Evolutionary conservation across 2,888 invertebrate species (phyloP).

Genomic region (Hylaea fasciaria): DNA sequence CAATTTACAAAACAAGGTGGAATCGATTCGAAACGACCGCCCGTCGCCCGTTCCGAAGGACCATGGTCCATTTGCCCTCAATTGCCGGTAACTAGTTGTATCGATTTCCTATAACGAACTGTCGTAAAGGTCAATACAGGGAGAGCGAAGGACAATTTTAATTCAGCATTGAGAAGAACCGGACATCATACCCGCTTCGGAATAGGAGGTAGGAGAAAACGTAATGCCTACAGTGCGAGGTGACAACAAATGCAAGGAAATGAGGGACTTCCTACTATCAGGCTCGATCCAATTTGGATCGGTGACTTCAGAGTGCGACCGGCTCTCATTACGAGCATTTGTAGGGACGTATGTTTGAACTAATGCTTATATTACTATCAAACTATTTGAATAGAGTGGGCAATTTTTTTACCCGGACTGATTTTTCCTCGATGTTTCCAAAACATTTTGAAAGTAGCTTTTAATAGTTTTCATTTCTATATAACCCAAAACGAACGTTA

Average conservation of each 20-base stretch:
- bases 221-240: slow-evolving; percentile 67
- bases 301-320: slow-evolving; percentile 44
- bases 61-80: slow-evolving; percentile 37
- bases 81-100: slow-evolving; percentile 56
- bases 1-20: slow-evolving; percentile 16
- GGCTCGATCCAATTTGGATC: slow-evolving; percentile 76
- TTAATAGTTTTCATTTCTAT: too few species aligned
- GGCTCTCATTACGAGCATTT: slow-evolving; percentile 41
- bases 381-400: too few species aligned
- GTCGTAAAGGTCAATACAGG: slow-evolving; percentile 64
- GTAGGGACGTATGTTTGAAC: slow-evolving; percentile 38
- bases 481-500: too few species aligned
- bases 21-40: slow-evolving; percentile 25
- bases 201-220: slow-evolving; percentile 70
- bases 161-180: slow-evolving; percentile 65
- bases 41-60: slow-evolving; percentile 23
- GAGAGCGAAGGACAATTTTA: slow-evolving; percentile 62
- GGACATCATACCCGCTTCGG: slow-evolving; percentile 67
- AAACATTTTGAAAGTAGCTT: too few species aligned
- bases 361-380: too few species aligned
- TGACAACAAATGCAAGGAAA: slow-evolving; percentile 79
- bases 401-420: too few species aligned
- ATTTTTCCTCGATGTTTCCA: too few species aligned
- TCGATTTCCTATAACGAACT: slow-evolving; percentile 60
- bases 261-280: slow-evolving; percentile 79